These are phyloP conservation scores for Schizaphis graminum DNA, from an alignment of 2,888 invertebrate genomes.

Conservation along the genomic window DNA sequence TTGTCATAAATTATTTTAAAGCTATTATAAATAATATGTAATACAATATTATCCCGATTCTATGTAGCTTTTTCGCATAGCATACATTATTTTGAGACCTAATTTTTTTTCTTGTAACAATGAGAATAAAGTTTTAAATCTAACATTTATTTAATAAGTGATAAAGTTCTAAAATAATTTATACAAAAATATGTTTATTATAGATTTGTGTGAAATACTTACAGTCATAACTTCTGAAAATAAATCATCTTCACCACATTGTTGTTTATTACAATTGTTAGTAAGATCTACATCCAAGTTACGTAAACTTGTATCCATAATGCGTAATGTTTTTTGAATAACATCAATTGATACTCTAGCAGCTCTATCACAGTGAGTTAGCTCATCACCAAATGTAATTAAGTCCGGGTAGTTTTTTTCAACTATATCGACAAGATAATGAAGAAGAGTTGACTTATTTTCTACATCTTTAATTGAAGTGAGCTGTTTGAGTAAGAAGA, in stretches of 20 bases:
- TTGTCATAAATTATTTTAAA: not conserved
- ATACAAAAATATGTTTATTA: not conserved
- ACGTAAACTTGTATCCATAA: conserved; percentile 89
- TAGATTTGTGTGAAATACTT: conserved; percentile 68
- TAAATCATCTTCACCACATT: conserved; percentile 81
- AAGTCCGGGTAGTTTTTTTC: conserved; percentile 91
- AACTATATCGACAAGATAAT: conserved; percentile 90
- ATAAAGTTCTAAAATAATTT: not conserved
- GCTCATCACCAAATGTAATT: conserved; percentile 86
- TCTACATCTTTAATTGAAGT: conserved; percentile 93
- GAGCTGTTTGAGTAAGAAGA: conserved; percentile 74
- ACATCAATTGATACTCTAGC: conserved; percentile 78
- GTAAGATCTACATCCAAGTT: conserved; percentile 89
- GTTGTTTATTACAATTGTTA: conserved; percentile 84
- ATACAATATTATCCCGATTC: not conserved
- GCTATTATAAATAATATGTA: not conserved
- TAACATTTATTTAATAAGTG: not conserved
- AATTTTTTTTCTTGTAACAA: not conserved
- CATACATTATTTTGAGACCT: not conserved
- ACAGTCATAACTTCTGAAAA: conserved; percentile 92
- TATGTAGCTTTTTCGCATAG: not conserved
- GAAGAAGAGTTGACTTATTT: conserved; percentile 91
- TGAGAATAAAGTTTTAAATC: not conserved
- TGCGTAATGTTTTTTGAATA: conserved; percentile 83
- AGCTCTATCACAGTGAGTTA: conserved; percentile 86